Conservation (phyloP, 1,140 invertebrate species). For the Orchesella cincta region DNA sequence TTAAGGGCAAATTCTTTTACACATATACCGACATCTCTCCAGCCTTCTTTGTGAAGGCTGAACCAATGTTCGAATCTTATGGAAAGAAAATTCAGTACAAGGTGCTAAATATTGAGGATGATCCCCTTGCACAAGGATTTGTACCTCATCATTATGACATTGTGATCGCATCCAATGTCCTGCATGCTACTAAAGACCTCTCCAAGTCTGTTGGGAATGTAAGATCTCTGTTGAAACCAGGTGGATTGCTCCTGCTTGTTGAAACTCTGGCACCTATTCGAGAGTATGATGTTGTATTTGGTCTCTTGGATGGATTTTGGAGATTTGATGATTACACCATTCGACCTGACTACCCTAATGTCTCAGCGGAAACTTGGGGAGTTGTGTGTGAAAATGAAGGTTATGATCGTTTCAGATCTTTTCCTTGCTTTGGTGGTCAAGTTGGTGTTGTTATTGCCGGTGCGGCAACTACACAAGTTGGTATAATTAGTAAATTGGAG, state of each 20-base stretch:
- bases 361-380: neutral
- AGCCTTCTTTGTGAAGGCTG: conserved; percentile 24
- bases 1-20: conserved; percentile 24
- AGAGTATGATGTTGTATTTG: conserved; percentile 29
- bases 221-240: conserved; percentile 10
- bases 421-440: conserved; percentile 14
- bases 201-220: conserved; percentile 6
- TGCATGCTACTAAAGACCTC: conserved; percentile 43
- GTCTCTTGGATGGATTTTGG: conserved; percentile 40
- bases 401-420: neutral
- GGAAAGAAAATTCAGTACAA: conserved; percentile 22
- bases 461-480: neutral
- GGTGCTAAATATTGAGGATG: conserved; percentile 42
- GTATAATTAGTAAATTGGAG: neutral
- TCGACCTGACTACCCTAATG: conserved; percentile 24
- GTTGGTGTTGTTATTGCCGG: neutral
- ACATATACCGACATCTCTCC: conserved; percentile 42
- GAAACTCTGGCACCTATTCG: conserved; percentile 11
- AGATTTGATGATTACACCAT: conserved; percentile 35
- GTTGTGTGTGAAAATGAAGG: conserved; percentile 3
- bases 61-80: conserved; percentile 16
- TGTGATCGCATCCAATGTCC: conserved; percentile 34
- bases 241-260: neutral
- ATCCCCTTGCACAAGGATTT: conserved; percentile 40
- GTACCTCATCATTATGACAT: conserved; percentile 35